Base-by-base conservation (phyloP, 2,797 vertebrate species). In the Sitta carolinensis region DNA sequence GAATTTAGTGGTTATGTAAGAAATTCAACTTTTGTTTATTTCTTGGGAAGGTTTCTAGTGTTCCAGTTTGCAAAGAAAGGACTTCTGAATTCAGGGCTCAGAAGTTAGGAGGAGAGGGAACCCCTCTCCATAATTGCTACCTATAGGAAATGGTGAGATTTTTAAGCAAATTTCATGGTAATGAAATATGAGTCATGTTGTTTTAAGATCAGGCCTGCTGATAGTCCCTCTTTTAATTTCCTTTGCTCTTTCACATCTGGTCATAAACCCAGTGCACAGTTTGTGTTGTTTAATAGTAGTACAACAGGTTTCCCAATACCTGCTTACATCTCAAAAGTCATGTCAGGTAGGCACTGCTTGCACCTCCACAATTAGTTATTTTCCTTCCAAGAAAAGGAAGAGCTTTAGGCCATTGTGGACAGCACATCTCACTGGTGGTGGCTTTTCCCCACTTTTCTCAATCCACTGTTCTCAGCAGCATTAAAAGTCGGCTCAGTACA, bases 101-200 rank as follows among this genome's bases (percentile, higher is more conserved):
- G 27, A 54, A 62, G 22, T 48, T 25, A 48, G 79, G 74, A 89
- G 61, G 50, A 92, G 77, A 34, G 17, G 45, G 15, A 90, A 67
- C 7, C 26, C 36, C 25, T 30, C 16, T 62, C 55, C 23, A 9
- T 70, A 63, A 50, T 20, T 84, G 38, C 45, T 43, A n/a, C 72
- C 38, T 87, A 22, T 63, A 89, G 61, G 34, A 83, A 89, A 87
- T 57, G 9, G 11, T 40, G 58, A 47, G 25, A 69, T 85, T 92
- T 95, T 85, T 4, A 96, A 84, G n/a, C 61, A 96, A 96, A 96
- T 94, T 25, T 75, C 30, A 74, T 90, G 67, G 45, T 92, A 91
- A 95, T 87, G 80, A 76, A 81, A 73, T 68, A 55, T 95, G 88
- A 95, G 32, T 90, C 85, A 91, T 52, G 48, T 40, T 38, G 62